Base-by-base conservation (phyloP, 1,140 invertebrate species). In the Danaus melanippus region DNA sequence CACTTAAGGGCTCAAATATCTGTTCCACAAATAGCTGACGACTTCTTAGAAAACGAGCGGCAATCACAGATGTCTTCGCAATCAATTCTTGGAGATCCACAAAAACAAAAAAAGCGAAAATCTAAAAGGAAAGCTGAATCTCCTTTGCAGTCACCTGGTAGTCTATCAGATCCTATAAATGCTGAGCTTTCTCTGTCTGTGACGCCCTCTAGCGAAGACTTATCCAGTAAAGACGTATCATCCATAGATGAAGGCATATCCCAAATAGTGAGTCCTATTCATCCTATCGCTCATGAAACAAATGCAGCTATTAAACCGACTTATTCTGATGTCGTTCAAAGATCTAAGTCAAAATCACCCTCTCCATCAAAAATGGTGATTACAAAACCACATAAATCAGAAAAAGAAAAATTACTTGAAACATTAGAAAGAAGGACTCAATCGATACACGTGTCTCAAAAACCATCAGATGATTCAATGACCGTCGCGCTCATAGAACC, bases 1-100 rank as follows among this genome's bases (percentile, higher is more conserved):
- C 90, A 91, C 61, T 87, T 92, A 15, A 75, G 88, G 66, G 89
- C 90, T n/a, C 87, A 89, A 60, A 86, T 92, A 42, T 88, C 87
- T 12, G 87, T 92, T 61, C 90, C 90, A 0, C 87, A 90, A 69
- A 65, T 68, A 10, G 76, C 73, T 9, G 68, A 64, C 42, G 77
- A 84, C 39, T 85, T 85, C 21, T 62, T 86, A 11, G 74, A 76
- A 12, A 82, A 60, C 64, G 80, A 86, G 71, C 66, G 77, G 10
- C 61, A 76, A 59, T 46, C 52, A 9, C 60, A 64, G 60, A 68
- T 75, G 60, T 58, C 58, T 12, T 51, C 70, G 3, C 64, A 72
- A 54, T 67, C 72, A 12, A 66, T 78, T 52, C 59, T 76, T 42
- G 66, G 68, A 48, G 83, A 88, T 58, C 81, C 78, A 51, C 70